Evolutionary conservation across 2,797 vertebrate species (phyloP).

Genomic region (Myotis vivesi): DNA sequence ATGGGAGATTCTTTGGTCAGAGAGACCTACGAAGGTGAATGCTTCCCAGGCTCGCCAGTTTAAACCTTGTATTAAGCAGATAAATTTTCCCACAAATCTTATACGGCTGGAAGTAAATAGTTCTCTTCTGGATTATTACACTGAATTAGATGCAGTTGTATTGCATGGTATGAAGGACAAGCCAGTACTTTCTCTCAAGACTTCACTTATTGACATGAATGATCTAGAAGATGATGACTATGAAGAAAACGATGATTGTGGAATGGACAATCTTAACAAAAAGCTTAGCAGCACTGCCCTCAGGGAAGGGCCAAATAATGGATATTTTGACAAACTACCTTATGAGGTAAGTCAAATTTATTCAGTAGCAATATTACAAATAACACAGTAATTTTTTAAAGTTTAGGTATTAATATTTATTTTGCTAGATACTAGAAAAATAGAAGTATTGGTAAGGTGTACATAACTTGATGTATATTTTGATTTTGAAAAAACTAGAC

Average conservation of each 20-base stretch:
- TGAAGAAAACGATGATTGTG: constrained; percentile 88
- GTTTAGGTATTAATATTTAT: constrained; percentile 5
- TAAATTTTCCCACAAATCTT: constrained; percentile 96
- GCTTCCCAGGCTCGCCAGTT: constrained; percentile 95
- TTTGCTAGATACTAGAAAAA: constrained; percentile 13
- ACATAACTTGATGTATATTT: constrained; percentile 2
- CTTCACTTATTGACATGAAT: constrained; percentile 91
- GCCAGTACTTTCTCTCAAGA: constrained; percentile 93
- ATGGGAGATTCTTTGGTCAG: constrained; percentile 98
- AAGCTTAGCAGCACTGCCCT: constrained; percentile 84
- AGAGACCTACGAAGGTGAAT: constrained; percentile 91
- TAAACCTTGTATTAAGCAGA: constrained; percentile 94
- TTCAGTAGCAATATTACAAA: constrained; percentile 24
- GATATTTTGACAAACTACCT: constrained; percentile 97
- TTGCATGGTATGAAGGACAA: constrained; percentile 94
- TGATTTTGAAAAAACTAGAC: constrained; percentile 1
- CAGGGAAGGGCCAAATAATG: constrained; percentile 90
- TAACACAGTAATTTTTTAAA: neutral
- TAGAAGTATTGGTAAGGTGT: neutral
- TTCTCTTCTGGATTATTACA: constrained; percentile 97
- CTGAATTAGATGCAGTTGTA: constrained; percentile 95
- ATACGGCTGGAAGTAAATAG: constrained; percentile 97
- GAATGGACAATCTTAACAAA: constrained; percentile 87
- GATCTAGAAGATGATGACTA: constrained; percentile 94
- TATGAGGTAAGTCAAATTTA: constrained; percentile 91